Evolutionary conservation across 2,797 vertebrate species (phyloP), one percentile per base, ranked within the genome.

Genomic region (Nannoperca australis): DNA sequence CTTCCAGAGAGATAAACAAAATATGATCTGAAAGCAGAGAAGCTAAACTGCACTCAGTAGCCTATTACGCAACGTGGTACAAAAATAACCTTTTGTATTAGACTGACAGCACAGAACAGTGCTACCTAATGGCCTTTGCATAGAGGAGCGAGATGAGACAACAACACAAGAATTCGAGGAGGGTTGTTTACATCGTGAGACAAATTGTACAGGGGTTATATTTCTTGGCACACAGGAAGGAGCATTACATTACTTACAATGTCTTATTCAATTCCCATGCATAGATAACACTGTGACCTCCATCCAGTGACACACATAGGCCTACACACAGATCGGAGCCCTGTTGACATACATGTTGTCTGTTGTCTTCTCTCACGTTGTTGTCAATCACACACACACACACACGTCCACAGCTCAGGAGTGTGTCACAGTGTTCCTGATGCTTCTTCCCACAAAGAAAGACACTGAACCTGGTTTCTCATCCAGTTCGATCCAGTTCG

Each of bases 401-500:
- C 13, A 36, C 50, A 68, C 44, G 5, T 60, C 30, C 45, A 40
- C 49, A n/a, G 51, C 62, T 58, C 59, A 51, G n/a, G 51, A 72
- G 55, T 65, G 51, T 81, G 79, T 67, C 59, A 63, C 47, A 0
- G 36, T 67, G 84, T 85, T 85, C 86, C 65, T 3, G 76, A 89
- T 83, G 67, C 83, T 68, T 36, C 58, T 18, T 36, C 60, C 22
- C 40, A 71, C 38, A 73, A 66, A 78, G 55, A 81, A 81, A 74
- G 64, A 51, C 49, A 17, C 55, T 36, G 62, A 68, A 79, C 67
- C 81, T 44, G 56, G 34, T 76, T 87, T 83, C 70, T 76, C 22
- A 81, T 82, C 87, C 75, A 76, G 79, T 81, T 69, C 45, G 0
- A 86, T 77, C 87, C 81, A 63, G 91, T 87, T 81, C 50, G 79